These are phyloP conservation scores for Semotilus atromaculatus DNA, from an alignment of 2,797 vertebrate genomes.

Conservation along the genomic window DNA sequence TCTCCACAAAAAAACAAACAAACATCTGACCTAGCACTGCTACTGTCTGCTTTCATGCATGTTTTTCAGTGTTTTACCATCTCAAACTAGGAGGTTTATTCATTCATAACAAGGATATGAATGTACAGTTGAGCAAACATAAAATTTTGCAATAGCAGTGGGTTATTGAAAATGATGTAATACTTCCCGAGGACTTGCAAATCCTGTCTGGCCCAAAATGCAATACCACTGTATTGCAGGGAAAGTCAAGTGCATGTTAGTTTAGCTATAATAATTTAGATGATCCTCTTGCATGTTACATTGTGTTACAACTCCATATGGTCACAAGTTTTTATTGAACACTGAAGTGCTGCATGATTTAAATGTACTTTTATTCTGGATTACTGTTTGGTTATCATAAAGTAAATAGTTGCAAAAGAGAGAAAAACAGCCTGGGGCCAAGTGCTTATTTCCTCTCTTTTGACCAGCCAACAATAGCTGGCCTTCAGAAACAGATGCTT, in stretches of 20 bases:
- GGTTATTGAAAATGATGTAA: slow-evolving; percentile 45
- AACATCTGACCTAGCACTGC: slow-evolving; percentile 23
- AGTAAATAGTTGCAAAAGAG: background rate
- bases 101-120: slow-evolving; percentile 24
- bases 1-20: slow-evolving; percentile 1
- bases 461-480: background rate
- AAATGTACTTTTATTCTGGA: background rate
- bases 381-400: background rate
- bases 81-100: slow-evolving; percentile 21
- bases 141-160: background rate
- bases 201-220: slow-evolving; percentile 15
- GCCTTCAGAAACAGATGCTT: slow-evolving; percentile 37
- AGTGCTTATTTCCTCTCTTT: slow-evolving; percentile 8
- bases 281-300: background rate
- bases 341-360: background rate
- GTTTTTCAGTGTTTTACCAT: slow-evolving; percentile 27
- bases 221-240: slow-evolving; percentile 18
- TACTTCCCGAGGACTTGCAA: slow-evolving; percentile 28
- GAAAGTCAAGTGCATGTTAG: slow-evolving; percentile 5
- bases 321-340: background rate
- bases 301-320: background rate
- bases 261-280: slow-evolving; percentile 2
- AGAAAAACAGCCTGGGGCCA: background rate
- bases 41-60: slow-evolving; percentile 1
- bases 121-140: slow-evolving; percentile 15